Evolutionary conservation across 2,113 vertebrate genomes (phyloP).

Genomic region (Lathamus discolor): DNA sequence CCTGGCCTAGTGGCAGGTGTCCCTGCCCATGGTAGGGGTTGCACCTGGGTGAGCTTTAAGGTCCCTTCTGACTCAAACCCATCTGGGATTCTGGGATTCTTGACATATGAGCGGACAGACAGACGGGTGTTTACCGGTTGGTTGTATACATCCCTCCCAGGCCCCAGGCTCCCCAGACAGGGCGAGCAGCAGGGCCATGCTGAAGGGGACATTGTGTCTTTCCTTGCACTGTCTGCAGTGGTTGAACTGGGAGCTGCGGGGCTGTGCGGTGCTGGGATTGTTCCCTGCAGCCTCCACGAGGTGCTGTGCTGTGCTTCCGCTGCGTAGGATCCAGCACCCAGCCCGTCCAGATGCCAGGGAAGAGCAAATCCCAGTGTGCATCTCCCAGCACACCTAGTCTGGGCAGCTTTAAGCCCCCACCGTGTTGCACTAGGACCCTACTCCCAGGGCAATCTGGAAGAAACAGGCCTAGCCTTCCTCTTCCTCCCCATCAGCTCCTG

Average conservation of each 20-base stretch:
- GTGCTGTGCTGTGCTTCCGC: not conserved
- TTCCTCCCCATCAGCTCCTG: not conserved
- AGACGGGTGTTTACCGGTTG: not conserved
- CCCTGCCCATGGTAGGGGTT: no score
- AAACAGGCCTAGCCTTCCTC: not conserved
- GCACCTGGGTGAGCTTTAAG: no score
- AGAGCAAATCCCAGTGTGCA: not conserved
- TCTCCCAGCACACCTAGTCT: not conserved
- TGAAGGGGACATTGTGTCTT: not conserved
- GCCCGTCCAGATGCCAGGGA: rapidly evolving
- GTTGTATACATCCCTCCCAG: not conserved
- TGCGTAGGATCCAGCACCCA: not conserved
- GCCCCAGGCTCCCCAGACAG: not conserved
- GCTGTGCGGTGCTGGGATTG: not conserved
- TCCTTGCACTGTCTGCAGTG: not conserved
- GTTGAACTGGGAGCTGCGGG: not conserved
- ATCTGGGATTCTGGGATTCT: no score
- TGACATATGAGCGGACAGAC: no score
- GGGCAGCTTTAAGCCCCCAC: not conserved
- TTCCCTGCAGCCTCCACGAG: not conserved
- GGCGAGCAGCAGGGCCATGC: not conserved
- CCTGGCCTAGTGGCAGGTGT: no score
- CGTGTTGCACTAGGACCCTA: rapidly evolving
- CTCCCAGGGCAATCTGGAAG: not conserved
- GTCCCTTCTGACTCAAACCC: no score